Conservation (phyloP, 2,888 invertebrate species). For the Trilocha varians region DNA sequence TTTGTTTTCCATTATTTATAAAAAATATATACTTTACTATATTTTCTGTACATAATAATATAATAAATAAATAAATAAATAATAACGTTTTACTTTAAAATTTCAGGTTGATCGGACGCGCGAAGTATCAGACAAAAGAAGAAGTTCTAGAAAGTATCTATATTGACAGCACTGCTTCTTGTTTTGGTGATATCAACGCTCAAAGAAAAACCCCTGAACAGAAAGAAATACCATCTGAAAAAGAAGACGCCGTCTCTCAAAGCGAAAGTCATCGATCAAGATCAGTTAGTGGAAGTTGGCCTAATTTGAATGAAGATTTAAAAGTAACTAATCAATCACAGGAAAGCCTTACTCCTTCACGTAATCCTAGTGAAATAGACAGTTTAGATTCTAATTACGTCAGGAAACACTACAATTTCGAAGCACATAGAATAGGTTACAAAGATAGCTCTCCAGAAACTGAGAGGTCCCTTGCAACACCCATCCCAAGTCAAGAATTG, state of each 20-base stretch:
- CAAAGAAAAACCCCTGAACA: conserved; percentile 43
- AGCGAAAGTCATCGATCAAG: conserved; percentile 51
- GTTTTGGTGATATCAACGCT: conserved; percentile 65
- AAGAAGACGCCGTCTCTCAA: conserved; percentile 47
- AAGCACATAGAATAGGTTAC: conserved; percentile 56
- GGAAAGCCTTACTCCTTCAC: conserved; percentile 63
- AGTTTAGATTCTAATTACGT: conserved; percentile 74
- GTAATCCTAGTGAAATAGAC: conserved; percentile 71
- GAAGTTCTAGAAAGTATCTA: conserved; percentile 67
- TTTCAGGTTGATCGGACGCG: conserved; percentile 64
- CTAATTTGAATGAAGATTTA: conserved; percentile 57
- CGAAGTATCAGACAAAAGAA: conserved; percentile 67
- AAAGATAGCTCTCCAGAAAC: conserved; percentile 66
- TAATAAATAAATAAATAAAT: not conserved
- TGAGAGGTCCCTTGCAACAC: conserved; percentile 48
- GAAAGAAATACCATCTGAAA: conserved; percentile 41
- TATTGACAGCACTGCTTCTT: conserved; percentile 66
- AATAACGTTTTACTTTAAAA: conserved; percentile 6
- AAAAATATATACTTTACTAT: too few relatives aligned
- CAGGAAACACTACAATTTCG: conserved; percentile 70
- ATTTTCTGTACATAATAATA: too few relatives aligned
- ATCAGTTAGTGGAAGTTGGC: conserved; percentile 64
- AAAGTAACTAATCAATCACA: conserved; percentile 61
- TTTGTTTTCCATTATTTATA: too few relatives aligned
- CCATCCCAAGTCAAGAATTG: conserved; percentile 48